phyloP scores from a whole-genome alignment of 2,113 vertebrate genomes.

The Protobothrops mucrosquamatus region DNA sequence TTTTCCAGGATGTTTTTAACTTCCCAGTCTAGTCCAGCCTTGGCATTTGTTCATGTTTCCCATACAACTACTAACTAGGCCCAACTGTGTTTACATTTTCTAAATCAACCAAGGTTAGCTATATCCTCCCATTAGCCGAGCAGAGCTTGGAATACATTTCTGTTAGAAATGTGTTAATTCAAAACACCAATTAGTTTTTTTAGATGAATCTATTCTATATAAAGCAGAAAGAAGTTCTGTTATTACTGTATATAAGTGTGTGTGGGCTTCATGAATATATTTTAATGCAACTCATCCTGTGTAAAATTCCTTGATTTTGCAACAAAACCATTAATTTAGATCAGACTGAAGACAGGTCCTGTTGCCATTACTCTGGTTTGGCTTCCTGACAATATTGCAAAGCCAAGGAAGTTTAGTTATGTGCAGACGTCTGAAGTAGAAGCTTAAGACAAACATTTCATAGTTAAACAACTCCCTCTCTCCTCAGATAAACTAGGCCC shows the following conservation, averaged over 20 bases:
- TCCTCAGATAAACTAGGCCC: neutral
- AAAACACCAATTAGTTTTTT: neutral
- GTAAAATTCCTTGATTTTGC: neutral
- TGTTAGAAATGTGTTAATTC: neutral
- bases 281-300: neutral
- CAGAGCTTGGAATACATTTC: neutral
- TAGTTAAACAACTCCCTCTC: neutral
- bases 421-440: neutral
- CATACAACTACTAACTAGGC: neutral
- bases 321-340: neutral
- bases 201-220: neutral
- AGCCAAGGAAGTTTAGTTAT: neutral
- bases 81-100: neutral
- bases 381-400: neutral
- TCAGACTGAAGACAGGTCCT: neutral
- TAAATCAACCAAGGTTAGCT: neutral
- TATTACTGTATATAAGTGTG: neutral
- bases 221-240: neutral
- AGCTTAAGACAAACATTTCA: neutral
- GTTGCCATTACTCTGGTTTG: neutral
- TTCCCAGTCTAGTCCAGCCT: neutral
- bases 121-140: neutral
- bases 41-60: neutral
- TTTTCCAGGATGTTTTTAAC: neutral
- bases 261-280: neutral